Evolutionary conservation across 2,113 vertebrate genomes (phyloP).

Genomic region (Anoplopoma fimbria): DNA sequence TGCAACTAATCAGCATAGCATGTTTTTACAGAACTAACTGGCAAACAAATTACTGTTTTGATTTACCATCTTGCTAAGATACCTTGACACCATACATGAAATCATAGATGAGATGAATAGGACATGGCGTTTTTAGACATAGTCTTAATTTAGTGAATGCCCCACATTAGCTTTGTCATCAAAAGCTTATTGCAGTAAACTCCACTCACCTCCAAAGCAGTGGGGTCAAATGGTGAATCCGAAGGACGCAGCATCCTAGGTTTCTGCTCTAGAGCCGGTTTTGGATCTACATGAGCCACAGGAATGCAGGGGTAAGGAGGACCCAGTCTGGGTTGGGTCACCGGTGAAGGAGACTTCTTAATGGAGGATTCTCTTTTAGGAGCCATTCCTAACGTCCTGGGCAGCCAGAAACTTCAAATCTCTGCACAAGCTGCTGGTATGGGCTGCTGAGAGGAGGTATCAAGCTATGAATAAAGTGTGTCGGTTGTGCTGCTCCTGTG

Average conservation of each 20-base stretch:
- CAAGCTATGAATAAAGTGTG: slow-evolving; percentile 59
- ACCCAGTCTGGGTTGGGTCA: slow-evolving; percentile 77
- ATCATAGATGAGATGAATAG: background rate
- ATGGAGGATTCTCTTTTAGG: slow-evolving; percentile 83
- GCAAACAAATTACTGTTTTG: background rate
- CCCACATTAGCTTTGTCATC: slow-evolving; percentile 56
- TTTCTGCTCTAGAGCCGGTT: slow-evolving; percentile 74
- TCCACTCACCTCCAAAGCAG: slow-evolving; percentile 82
- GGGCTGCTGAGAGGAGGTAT: slow-evolving; percentile 24
- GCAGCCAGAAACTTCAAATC: slow-evolving; percentile 1
- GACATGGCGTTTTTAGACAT: background rate
- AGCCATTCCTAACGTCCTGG: slow-evolving; percentile 68
- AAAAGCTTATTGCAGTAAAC: background rate
- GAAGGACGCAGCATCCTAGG: slow-evolving; percentile 82
- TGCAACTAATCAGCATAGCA: background rate
- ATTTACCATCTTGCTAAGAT: background rate
- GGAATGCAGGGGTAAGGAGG: slow-evolving; percentile 81
- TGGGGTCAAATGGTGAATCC: slow-evolving; percentile 84
- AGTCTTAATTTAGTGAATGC: slow-evolving; percentile 8
- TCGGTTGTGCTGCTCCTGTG: slow-evolving; percentile 52
- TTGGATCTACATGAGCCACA: slow-evolving; percentile 66
- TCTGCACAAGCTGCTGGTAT: slow-evolving; percentile 17
- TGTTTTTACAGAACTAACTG: background rate
- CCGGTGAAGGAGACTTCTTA: slow-evolving; percentile 81
- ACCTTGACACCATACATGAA: background rate